Evolutionary conservation across 1,140 invertebrate species (phyloP), one percentile per base, ranked within the genome.

Genomic region (Anagrus nilaparvatae): DNA sequence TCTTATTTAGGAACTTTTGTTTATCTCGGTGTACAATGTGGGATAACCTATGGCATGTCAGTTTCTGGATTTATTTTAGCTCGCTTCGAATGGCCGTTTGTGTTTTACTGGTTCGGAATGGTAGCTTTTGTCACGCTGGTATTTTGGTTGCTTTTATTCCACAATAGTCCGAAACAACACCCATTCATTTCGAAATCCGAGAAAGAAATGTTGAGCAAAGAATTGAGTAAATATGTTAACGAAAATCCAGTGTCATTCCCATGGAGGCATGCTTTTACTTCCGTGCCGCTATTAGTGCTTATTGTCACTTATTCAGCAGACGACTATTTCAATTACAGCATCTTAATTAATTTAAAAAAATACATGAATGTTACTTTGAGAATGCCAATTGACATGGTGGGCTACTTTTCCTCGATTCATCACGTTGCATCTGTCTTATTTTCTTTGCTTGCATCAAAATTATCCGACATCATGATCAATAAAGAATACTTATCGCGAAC

Each of bases 301-400:
- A 68, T 87, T 0, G 71, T 74, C 33, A 81, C 87, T n/a, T 63
- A 76, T 50, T 75, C 90, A 54, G 86, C 87, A n/a, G 86, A 93
- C 65, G 89, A 94, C 65, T 96, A 90, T 89, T 87, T 86, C 19
- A 87, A 92, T 58, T 95, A 94, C 58, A 94, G 88, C 3, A 82
- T 94, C 74, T 78, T 95, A 1, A 92, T 87, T 3, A 85, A 91
- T 61, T 65, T 97, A 16, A 92, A 92, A 2, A 88, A 87, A 73
- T 97, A 92, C 64, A 87, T 97, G 80, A 81, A 81, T 44, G 80
- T 84, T 58, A 82, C 93, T 2, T 66, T 95, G 5, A 78, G 84
- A 55, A 91, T 88, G 61, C 78, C 86, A 48, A 84, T 93, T 30
- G 78, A 75, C 51, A 62, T 75, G 51, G 80, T 82, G 45, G 81